These are phyloP conservation scores for Mycetomoellerius zeteki DNA, from an alignment of 1,140 invertebrate species.

Conservation along the genomic window DNA sequence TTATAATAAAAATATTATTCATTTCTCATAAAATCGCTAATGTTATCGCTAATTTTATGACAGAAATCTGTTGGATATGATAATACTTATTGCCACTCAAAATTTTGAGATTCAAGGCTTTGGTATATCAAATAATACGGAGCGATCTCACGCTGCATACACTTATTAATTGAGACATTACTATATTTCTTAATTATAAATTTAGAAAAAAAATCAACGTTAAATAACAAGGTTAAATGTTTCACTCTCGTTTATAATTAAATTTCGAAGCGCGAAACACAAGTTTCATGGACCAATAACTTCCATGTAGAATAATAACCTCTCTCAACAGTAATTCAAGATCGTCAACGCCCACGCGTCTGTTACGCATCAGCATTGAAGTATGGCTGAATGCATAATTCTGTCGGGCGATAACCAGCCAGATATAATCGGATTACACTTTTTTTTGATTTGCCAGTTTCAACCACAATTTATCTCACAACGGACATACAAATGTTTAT, in stretches of 20 bases:
- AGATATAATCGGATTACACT: conserved; percentile 33
- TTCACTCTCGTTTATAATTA: conserved; percentile 2
- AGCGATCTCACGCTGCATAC: no score
- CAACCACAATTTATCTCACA: conserved; percentile 20
- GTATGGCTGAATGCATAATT: conserved; percentile 57
- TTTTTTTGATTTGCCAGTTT: conserved; percentile 27
- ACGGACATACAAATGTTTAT: conserved; percentile 17
- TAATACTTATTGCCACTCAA: not conserved
- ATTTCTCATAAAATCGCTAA: not conserved
- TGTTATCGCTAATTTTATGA: not conserved
- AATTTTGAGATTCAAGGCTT: not conserved
- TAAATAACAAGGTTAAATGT: not conserved
- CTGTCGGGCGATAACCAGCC: conserved; percentile 41
- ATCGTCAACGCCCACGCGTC: conserved; percentile 58
- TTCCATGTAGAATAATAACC: conserved; percentile 29
- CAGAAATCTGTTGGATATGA: not conserved
- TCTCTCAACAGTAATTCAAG: conserved; percentile 53
- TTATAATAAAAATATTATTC: not conserved
- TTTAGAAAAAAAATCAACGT: not conserved
- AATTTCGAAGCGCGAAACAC: not conserved
- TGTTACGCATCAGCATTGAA: conserved; percentile 54
- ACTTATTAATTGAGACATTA: no score
- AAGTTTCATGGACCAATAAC: conserved; percentile 33
- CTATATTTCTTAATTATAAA: not conserved
- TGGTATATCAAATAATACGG: not conserved